Conservation (phyloP, 2,888 invertebrate species). For the Rhaphigaster nebulosa region DNA sequence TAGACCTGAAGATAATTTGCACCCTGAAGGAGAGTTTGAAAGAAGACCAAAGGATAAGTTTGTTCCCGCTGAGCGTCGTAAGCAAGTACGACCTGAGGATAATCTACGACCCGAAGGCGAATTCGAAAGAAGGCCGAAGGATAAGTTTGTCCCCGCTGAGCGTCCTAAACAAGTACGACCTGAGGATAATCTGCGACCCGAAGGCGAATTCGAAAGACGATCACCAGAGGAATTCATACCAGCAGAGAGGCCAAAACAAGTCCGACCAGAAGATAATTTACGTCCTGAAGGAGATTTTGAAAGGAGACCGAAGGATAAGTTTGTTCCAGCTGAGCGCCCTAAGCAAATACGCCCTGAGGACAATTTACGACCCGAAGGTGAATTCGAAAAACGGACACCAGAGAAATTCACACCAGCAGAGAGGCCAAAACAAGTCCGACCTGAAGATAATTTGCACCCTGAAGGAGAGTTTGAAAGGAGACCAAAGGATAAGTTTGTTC, state of each 20-base stretch:
- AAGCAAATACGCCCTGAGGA: slow-evolving; percentile 70
- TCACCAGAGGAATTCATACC: slow-evolving; percentile 67
- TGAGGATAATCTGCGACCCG: slow-evolving; percentile 72
- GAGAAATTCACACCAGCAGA: slow-evolving; percentile 64
- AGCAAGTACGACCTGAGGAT: slow-evolving; percentile 67
- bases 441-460: slow-evolving; percentile 67
- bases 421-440: slow-evolving; percentile 66
- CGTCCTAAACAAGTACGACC: slow-evolving; percentile 68
- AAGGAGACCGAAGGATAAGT: slow-evolving; percentile 69
- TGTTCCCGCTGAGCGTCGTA: slow-evolving; percentile 66
- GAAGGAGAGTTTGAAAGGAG: slow-evolving; percentile 70
- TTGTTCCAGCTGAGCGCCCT: slow-evolving; percentile 70
- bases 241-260: slow-evolving; percentile 69
- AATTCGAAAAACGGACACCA: slow-evolving; percentile 69
- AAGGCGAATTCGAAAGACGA: slow-evolving; percentile 68
- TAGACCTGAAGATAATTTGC: slow-evolving; percentile 67
- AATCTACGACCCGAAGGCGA: slow-evolving; percentile 73
- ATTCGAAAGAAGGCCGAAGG: slow-evolving; percentile 69
- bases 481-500: slow-evolving; percentile 67
- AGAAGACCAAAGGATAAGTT: slow-evolving; percentile 65
- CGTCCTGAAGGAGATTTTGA: slow-evolving; percentile 69
- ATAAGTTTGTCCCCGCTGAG: slow-evolving; percentile 68
- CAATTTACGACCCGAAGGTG: slow-evolving; percentile 73
- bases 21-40: slow-evolving; percentile 70
- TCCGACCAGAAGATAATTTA: slow-evolving; percentile 67